Evolutionary conservation across 2,888 invertebrate species (phyloP), one percentile per base, ranked within the genome.

Genomic region (Glaucopsyche alexis): DNA sequence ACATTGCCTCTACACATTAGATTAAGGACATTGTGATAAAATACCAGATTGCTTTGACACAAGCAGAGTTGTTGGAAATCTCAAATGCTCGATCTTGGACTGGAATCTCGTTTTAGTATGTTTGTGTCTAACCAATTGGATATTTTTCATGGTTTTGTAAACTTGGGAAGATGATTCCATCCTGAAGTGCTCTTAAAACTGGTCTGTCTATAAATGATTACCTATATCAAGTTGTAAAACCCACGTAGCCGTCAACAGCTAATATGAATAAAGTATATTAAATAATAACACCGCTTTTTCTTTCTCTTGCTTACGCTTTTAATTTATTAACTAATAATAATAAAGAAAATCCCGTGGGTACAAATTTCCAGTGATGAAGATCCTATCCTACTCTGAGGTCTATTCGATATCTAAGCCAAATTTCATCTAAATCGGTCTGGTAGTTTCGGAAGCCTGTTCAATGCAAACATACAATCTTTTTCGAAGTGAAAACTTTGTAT

Each of bases 161-260:
- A 87, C 87, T 87, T 86, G 84, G 82, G 80, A 86, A 84, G 86
- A 83, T 90, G 88, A 92, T 89, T 91, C 92, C 92, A 91, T 92
- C 92, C 92, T 88, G 81, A 92, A 92, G 92, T 92, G 92, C 92
- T 92, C 92, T 92, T 92, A 91, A 87, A 85, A 86, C 88, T 87
- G 85, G 88, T 85, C 85, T 89, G 88, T 85, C 85, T 89, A 88
- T 88, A 84, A 88, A 87, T 85, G 83, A 78, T 85, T 88, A n/a
- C n/a, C n/a, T n/a, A 85, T 79, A 84, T 85, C 80, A 80, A 85
- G 81, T 83, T 85, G 84, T 84, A 85, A 85, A 84, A 82, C 80
- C 84, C 83, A 79, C 85, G 85, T 90, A 88, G 84, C 83, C 83
- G 85, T 88, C 86, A 85, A 87, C 86, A 88, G 84, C 87, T 89